Base-by-base conservation (phyloP, 2,797 vertebrate genomes). In the Anisognathus igniventris region DNA sequence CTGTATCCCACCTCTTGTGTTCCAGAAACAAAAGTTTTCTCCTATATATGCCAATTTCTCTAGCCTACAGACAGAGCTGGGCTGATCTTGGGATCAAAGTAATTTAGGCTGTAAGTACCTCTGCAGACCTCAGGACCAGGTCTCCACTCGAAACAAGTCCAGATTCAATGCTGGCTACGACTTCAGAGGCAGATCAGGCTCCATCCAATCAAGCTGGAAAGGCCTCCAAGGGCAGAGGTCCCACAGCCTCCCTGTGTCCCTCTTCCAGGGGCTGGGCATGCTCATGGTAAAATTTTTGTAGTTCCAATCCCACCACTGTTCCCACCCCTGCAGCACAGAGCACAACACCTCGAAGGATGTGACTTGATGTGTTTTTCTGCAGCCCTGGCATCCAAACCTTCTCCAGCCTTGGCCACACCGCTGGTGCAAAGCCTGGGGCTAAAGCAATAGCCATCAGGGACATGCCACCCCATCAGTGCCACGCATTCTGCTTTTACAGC, bases 401-500 rank as follows among this genome's bases (percentile, higher is more conserved):
- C 28, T 39, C 24, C 33, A 47, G 39, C 12, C 27, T 30, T 25
- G 42, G 10, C 9, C 35, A 30, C 2, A 2, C 5, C 20, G 20
- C 22, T 19, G 31, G 10, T 45, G 40, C 1, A 3, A 60, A 79
- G 33, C 17, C 35, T 5, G 7, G 27, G 20, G 10, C 37, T 28
- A 42, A 48, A 0, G 0, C 0, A 5, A 21, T 2, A 64, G 44
- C 31, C 17, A 18, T 5, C 11, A 60, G 30, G 53, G 40, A 71
- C 61, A 23, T 0, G 3, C 21, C 31, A 60, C 14, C 23, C 11
- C 0, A 1, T 18, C 7, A 30, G 45, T 31, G 62, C 47, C 42
- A 61, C 0, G 0, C 16, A 12, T 48, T 37, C 60, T 2, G 2
- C 58, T 75, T 35, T 42, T 27, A 73, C 0, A 1, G 42, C 51